Conservation (phyloP, 2,113 vertebrate species). For the Tursiops truncatus region DNA sequence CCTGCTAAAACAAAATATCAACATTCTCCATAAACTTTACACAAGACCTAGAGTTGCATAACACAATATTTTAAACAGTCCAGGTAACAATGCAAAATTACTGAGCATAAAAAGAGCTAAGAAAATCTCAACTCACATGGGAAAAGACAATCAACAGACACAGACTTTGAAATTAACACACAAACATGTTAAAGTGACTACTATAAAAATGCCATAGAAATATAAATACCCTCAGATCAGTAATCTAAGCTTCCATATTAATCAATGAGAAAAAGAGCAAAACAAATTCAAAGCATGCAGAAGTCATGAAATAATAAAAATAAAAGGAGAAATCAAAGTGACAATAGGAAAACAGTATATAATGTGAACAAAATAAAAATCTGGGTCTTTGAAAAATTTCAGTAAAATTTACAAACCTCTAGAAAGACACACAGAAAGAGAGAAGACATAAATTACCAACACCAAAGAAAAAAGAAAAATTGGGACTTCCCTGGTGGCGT, state of each 20-base stretch:
- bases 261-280: slow-evolving; percentile 2
- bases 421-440: background rate
- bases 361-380: slow-evolving; percentile 3
- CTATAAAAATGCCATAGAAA: background rate
- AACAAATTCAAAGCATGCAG: background rate
- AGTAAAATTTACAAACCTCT: background rate
- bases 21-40: background rate
- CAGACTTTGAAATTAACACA: background rate
- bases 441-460: background rate
- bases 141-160: background rate
- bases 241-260: background rate
- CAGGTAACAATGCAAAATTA: background rate
- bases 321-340: background rate
- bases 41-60: background rate
- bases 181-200: background rate
- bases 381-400: background rate
- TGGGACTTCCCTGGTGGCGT: background rate
- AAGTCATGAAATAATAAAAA: background rate
- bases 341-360: background rate
- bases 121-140: background rate
- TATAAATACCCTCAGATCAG: background rate
- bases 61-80: background rate
- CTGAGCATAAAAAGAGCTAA: background rate
- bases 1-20: background rate
- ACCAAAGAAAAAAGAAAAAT: too few relatives aligned